Percentiles rank a stretch among this genome's conserved stretches.
Evolutionary conservation across 2,113 vertebrate species (phyloP).

Genomic region (Ifrita kowaldi): DNA sequence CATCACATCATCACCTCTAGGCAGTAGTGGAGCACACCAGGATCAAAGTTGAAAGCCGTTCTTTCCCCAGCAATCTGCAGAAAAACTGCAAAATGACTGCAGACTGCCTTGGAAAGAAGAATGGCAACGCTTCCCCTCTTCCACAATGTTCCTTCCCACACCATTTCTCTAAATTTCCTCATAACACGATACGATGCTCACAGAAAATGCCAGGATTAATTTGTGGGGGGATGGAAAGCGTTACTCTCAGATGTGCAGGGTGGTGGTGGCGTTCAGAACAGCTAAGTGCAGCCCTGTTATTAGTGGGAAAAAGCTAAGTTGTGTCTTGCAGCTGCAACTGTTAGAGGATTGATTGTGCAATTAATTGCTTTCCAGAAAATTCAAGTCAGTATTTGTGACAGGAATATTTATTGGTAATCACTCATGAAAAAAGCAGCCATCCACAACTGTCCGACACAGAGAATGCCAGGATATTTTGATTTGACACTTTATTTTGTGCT

Average conservation of each 20-base stretch:
- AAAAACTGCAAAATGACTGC: background rate
- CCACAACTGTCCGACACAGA: fast-evolving
- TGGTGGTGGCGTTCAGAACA: background rate
- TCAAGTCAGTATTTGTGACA: background rate
- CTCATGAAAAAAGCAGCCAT: background rate
- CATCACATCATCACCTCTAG: background rate
- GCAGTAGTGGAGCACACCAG: background rate
- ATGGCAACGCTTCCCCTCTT: background rate
- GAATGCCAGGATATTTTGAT: background rate
- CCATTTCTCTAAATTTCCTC: background rate
- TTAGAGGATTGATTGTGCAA: background rate
- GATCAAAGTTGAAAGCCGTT: background rate
- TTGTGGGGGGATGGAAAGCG: background rate
- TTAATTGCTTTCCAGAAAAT: slow-evolving; percentile 32
- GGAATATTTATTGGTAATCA: slow-evolving; percentile 6
- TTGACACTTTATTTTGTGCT: background rate
- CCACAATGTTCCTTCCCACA: background rate
- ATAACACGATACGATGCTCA: background rate
- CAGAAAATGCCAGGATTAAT: background rate
- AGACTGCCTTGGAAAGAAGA: background rate
- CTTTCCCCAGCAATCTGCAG: background rate
- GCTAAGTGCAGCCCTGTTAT: background rate
- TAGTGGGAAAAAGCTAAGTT: background rate
- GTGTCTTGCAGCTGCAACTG: slow-evolving; percentile 9
- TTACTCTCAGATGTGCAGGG: background rate